phyloP scores from a whole-genome alignment of 2,113 vertebrate genomes.

The Microtus montanus region DNA sequence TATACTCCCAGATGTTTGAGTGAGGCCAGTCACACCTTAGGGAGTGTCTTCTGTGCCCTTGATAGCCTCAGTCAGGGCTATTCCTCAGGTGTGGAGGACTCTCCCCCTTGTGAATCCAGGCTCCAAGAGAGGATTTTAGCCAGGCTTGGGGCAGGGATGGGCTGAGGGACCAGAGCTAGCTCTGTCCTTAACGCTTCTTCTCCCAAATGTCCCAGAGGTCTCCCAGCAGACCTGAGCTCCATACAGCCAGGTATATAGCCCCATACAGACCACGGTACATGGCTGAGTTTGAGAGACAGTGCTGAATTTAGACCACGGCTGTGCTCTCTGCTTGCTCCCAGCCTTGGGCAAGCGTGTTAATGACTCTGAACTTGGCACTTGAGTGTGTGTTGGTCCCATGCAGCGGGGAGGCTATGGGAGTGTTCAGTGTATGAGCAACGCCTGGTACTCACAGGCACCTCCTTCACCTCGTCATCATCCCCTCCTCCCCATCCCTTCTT shows the following conservation, averaged over 20 bases:
- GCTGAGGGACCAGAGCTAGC: background rate
- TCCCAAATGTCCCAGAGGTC: background rate
- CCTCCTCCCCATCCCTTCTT: background rate
- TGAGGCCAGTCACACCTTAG: background rate
- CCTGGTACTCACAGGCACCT: background rate
- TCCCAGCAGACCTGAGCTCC: background rate
- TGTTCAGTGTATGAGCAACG: rapidly evolving
- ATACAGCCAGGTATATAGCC: background rate
- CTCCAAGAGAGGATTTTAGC: background rate
- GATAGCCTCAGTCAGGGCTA: background rate
- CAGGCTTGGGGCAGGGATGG: background rate
- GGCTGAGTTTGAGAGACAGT: background rate
- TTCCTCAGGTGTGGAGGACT: background rate
- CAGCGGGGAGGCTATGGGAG: background rate
- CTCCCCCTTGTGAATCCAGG: background rate
- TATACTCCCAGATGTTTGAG: rapidly evolving
- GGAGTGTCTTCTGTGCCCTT: background rate
- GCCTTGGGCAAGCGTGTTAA: background rate
- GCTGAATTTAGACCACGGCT: background rate
- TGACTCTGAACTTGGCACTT: background rate
- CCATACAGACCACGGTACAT: background rate
- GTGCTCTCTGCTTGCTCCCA: background rate
- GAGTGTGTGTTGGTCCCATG: background rate
- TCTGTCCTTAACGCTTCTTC: background rate
- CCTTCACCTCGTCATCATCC: too few species aligned